Percentiles rank a stretch among this genome's conserved stretches.
Conservation (phyloP, 2,797 vertebrate genomes). For the Periophthalmus magnuspinnatus region DNA sequence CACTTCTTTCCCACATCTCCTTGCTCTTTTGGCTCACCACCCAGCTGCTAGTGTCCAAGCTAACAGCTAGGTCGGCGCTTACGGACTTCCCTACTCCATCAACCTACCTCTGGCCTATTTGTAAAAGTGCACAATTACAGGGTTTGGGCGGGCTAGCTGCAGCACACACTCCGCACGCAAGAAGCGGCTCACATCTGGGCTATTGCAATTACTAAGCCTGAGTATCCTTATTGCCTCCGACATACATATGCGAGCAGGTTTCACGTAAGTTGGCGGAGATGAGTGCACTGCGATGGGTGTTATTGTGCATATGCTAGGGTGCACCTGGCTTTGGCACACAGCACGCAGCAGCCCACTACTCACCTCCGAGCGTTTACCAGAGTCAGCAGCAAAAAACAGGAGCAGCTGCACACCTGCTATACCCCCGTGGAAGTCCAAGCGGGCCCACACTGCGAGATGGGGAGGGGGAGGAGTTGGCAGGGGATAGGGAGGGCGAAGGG, state of each 20-base stretch:
- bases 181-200: constrained; percentile 27
- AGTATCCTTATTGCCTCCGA: constrained; percentile 48
- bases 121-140: constrained; percentile 23
- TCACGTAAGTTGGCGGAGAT: neutral
- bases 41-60: constrained; percentile 17
- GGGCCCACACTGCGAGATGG: constrained; percentile 16
- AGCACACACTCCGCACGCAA: constrained; percentile 18
- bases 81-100: constrained; percentile 28
- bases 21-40: constrained; percentile 23
- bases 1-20: neutral
- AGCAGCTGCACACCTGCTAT: constrained; percentile 60
- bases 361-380: constrained; percentile 55
- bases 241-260: constrained; percentile 42
- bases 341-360: constrained; percentile 48
- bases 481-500: neutral
- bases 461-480: neutral
- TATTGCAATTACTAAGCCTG: constrained; percentile 47
- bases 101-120: constrained; percentile 27
- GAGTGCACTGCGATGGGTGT: constrained; percentile 9
- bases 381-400: constrained; percentile 56
- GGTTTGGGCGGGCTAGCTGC: neutral
- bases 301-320: constrained; percentile 24
- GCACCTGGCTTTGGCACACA: constrained; percentile 61
- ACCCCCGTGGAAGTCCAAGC: constrained; percentile 28
- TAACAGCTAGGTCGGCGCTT: constrained; percentile 22